Base-by-base conservation (phyloP, 2,888 invertebrate species). In the Rotaria macrura region DNA sequence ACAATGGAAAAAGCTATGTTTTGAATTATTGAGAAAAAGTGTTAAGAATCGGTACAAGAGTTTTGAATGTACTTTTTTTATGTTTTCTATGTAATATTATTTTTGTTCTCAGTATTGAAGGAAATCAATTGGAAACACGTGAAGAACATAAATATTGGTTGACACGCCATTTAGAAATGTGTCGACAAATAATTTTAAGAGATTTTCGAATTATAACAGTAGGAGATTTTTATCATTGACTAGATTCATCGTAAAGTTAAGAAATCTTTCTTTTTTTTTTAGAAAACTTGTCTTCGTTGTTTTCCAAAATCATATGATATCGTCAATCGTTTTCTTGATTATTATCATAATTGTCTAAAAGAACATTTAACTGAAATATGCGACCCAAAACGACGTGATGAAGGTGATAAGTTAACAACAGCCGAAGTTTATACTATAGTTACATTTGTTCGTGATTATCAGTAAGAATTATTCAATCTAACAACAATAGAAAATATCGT, bases 251-350 rank as follows among this genome's bases (percentile, higher is more conserved):
- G 17, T 49, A 49, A 17, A 17, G 17, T 12, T 14, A 49, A 14
- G 14, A 49, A 17, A 17, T 17, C 17, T 49, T 47, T 47, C 47
- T 47, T 1, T 47, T 47, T 47, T 47, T 47, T 47, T 47, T 86
- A 91, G 90, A 89, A 89, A 2, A 88, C 91, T 52, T 89, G 91
- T 49, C 90, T 95, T 10, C 96, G 96, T 0, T 97, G 97, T 90
- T 99, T 99, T 91, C 99, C 98, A 3, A 95, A 96, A 0, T 94
- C 94, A 87, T 99, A 97, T 88, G 94, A 96, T 89, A 97, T 99
- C 88, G 94, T 96, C 84, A 94, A 95, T 89, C 94, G 94, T 91
- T 97, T 95, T 91, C 94, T 97, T 0, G 93, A 93, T 88, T 96
- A 98, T 94, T 99, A 99, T 90, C 98, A 99, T 90, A 93, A 93